phyloP scores from a whole-genome alignment of 1,140 invertebrate species.

The Tetraneura akinire region DNA sequence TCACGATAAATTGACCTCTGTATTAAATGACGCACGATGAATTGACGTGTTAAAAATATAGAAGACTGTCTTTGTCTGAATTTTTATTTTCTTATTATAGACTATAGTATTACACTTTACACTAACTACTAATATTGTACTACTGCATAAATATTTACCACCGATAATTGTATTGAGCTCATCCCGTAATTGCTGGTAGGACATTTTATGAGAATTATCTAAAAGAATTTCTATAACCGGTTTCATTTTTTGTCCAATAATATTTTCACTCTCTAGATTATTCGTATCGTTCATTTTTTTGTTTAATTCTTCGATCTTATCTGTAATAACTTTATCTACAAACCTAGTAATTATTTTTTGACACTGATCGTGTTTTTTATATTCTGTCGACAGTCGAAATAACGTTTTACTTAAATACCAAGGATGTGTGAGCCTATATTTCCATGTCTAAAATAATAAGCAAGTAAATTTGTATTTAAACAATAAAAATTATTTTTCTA shows the following conservation, averaged over 20 bases:
- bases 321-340: neutral
- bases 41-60: too few species aligned
- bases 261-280: neutral
- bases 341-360: slow-evolving; percentile 32
- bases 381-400: neutral
- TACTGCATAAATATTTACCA: slow-evolving; percentile 28
- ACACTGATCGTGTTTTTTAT: neutral
- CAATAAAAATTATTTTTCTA: too few species aligned
- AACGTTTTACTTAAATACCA: slow-evolving; percentile 34
- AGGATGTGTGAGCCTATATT: slow-evolving; percentile 23
- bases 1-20: too few species aligned
- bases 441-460: neutral
- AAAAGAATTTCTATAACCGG: slow-evolving; percentile 21
- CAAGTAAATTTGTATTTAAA: neutral
- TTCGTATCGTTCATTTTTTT: neutral
- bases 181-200: slow-evolving; percentile 33
- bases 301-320: neutral
- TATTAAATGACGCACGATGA: too few species aligned
- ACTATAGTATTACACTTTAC: too few species aligned
- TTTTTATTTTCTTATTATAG: too few species aligned
- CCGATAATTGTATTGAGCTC: slow-evolving; percentile 19
- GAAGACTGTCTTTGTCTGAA: too few species aligned
- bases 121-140: too few species aligned
- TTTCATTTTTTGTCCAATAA: neutral
- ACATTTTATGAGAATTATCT: neutral